Conservation (phyloP, 92 coral and sea anemone genomes). For the Paramuricea clavata region DNA sequence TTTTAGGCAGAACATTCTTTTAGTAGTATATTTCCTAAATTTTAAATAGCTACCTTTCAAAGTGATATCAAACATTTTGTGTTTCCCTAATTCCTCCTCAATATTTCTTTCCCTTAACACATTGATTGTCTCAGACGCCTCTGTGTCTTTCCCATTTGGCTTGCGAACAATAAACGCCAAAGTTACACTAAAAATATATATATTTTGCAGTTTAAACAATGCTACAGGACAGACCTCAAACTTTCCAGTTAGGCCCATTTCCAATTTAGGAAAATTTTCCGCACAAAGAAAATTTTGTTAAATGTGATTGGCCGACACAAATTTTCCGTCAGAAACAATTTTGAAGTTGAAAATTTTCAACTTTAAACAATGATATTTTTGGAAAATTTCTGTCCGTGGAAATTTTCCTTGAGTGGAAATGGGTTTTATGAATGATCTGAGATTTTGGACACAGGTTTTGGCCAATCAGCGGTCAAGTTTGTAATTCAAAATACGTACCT, state of each 20-base stretch:
- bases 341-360: no score
- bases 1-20: constrained; percentile 22
- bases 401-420: no score
- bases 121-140: constrained; percentile 47
- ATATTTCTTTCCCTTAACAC: constrained; percentile 55
- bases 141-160: constrained; percentile 53
- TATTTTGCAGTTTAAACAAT: not conserved
- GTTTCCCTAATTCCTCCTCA: constrained; percentile 50
- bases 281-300: no score
- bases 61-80: constrained; percentile 63
- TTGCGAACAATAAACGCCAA: constrained; percentile 71
- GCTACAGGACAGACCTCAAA: not conserved
- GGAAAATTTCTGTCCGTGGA: no score
- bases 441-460: not conserved
- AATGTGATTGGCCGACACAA: no score
- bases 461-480: not conserved
- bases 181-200: constrained; percentile 57
- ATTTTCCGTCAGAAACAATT: no score
- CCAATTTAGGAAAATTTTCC: no score
- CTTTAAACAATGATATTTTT: no score
- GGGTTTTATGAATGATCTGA: no score
- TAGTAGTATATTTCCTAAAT: not conserved
- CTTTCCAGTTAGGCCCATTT: not conserved
- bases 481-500: no score
- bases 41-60: constrained; percentile 40